Base-by-base conservation (phyloP, 1,140 invertebrate genomes). In the Metopolophium dirhodum region DNA sequence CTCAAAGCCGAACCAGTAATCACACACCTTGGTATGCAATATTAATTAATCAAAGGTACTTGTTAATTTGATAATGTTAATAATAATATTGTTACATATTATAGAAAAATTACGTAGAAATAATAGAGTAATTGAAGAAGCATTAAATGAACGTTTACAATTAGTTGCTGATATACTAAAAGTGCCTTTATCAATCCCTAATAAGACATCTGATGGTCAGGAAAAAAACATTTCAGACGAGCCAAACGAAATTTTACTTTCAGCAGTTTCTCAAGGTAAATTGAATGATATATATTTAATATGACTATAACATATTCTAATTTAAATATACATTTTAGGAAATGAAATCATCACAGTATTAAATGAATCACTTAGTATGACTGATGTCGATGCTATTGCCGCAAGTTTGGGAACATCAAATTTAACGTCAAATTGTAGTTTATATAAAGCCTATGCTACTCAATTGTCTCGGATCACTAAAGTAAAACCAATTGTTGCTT, bases 1-100 rank as follows among this genome's bases (percentile, higher is more conserved):
- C 97, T 97, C 94, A 96, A 97, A 89, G 97, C 98, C 8, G 96
- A 98, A 95, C 97, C 97, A 94, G 97, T 97, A 94, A 96, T 98
- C 94, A 98, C 98, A 91, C 97, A 97, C 94, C 96, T 97, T 95
- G 97, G 97, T 98, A 96, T 94, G 94, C 51, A 93, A 30, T 90
- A 45, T 90, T 90, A 0, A 68, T 90, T 68, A 45, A 68, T 45
- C n/a, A 26, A 54, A 35, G 37, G n/a, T 41, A 30, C 22, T 30
- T 89, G 14, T 88, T 22, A 4, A 77, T 51, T 57, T 41, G 2
- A 54, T 35, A 37, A 88, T 37, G 11, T 51, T 37, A 30, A 45
- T 91, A 86, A n/a, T 91, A 89, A n/a, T 49, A 90, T 87, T 94
- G 6, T 94, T 94, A 94, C 94, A 94, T 94, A 94, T 95, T 95